Conservation (phyloP, 2,113 vertebrate species). For the Lathamus discolor region DNA sequence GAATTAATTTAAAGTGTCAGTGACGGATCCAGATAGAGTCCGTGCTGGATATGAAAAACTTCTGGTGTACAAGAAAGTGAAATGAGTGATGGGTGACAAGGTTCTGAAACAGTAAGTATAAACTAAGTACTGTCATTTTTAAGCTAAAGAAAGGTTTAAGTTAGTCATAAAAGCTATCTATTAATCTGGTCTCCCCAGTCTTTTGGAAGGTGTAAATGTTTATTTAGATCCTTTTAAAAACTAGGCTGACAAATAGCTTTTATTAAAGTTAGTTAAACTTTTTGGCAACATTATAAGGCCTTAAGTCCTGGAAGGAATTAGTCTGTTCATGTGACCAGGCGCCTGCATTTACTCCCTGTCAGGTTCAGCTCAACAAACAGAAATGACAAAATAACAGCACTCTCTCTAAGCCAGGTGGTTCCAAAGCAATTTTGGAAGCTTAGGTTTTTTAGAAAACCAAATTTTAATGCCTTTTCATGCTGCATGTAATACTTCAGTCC, state of each 20-base stretch:
- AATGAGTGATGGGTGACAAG: not conserved
- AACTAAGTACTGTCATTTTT: not conserved
- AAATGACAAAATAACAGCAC: not conserved
- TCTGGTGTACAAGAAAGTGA: not conserved
- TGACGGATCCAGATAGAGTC: not conserved
- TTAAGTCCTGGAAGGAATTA: not conserved
- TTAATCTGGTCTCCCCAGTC: not conserved
- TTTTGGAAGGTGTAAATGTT: not conserved
- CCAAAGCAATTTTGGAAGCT: not conserved
- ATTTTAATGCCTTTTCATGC: not conserved
- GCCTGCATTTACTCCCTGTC: not conserved
- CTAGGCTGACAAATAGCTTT: not conserved
- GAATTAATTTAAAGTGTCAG: slow-evolving; percentile 16
- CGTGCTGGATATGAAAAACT: not conserved
- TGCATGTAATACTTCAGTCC: not conserved
- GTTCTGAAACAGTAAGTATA: not conserved
- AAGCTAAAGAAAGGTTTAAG: not conserved
- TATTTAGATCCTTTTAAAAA: not conserved
- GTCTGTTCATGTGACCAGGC: too few relatives aligned
- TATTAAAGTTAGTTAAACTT: not conserved
- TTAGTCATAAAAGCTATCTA: not conserved
- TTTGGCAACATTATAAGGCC: not conserved
- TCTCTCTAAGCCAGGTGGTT: not conserved
- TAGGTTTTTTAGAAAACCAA: not conserved
- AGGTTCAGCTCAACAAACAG: not conserved